Conservation (phyloP, 2,888 invertebrate species). For the Scaeva pyrastri region DNA sequence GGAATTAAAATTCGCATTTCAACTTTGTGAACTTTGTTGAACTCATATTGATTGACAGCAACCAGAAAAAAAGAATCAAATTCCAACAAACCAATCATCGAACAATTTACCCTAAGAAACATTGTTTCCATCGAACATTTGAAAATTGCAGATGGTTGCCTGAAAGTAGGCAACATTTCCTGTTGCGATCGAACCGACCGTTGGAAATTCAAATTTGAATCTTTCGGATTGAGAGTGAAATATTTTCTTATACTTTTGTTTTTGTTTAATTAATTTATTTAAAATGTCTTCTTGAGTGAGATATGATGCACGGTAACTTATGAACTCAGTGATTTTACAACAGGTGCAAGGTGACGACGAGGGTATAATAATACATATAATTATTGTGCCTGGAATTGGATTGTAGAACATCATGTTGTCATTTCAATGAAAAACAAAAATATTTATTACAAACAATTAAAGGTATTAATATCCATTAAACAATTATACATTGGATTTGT, state of each 20-base stretch:
- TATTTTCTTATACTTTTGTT: too few relatives aligned
- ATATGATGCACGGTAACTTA: background rate
- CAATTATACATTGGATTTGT: conserved; percentile 46
- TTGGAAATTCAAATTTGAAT: background rate
- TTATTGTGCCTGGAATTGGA: conserved; percentile 8
- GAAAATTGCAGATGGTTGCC: background rate
- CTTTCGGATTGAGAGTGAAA: background rate
- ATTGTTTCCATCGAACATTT: background rate
- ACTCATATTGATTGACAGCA: background rate
- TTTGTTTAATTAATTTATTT: too few relatives aligned
- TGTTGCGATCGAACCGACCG: background rate
- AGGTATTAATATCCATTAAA: conserved; percentile 5
- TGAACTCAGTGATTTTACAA: background rate
- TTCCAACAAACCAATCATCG: conserved; percentile 30
- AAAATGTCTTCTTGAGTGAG: background rate
- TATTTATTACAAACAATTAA: conserved; percentile 65
- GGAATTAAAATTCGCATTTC: background rate
- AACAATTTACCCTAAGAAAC: conserved; percentile 39
- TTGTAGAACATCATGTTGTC: conserved; percentile 37
- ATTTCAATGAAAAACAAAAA: conserved; percentile 38
- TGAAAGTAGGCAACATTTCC: conserved; percentile 20
- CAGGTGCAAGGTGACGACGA: conserved; percentile 41
- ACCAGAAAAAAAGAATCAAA: background rate
- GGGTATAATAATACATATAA: too few relatives aligned
- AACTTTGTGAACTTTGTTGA: background rate